Conservation (phyloP, 37 sponge, comb jelly and placozoan genomes). For the Oopsacas minuta region DNA sequence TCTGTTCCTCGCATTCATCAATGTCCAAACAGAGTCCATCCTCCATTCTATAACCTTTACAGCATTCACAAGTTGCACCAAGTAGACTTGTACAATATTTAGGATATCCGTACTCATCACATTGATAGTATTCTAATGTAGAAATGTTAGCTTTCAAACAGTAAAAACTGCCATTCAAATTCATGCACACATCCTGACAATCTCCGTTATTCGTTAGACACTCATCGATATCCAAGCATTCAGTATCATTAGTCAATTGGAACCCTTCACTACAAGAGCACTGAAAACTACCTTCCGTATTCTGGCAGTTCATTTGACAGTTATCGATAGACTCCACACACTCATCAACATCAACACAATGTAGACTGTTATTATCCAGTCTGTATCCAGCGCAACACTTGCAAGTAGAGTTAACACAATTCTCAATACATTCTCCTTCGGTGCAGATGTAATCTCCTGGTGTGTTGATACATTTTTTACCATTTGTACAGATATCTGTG, state of each 20-base stretch:
- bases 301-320: not conserved
- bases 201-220: not conserved
- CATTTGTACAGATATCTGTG: not conserved
- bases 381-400: not conserved
- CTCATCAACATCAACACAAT: conserved; percentile 12
- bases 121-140: not conserved
- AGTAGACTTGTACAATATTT: not conserved
- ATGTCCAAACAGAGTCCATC: not conserved
- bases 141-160: not conserved
- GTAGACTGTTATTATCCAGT: not conserved
- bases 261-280: not conserved
- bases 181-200: not conserved
- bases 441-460: not conserved
- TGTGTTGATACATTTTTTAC: not conserved
- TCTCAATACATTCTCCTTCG: not conserved
- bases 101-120: not conserved
- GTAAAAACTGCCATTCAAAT: not conserved
- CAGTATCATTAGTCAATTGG: not conserved
- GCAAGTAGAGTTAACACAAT: not conserved
- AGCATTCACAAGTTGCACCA: not conserved
- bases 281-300: not conserved
- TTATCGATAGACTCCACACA: not conserved
- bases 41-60: not conserved
- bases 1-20: not conserved
- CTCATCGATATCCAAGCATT: not conserved